Evolutionary conservation across 2,797 vertebrate species (phyloP), one percentile per base, ranked within the genome.

Genomic region (Gambelia wislizenii): DNA sequence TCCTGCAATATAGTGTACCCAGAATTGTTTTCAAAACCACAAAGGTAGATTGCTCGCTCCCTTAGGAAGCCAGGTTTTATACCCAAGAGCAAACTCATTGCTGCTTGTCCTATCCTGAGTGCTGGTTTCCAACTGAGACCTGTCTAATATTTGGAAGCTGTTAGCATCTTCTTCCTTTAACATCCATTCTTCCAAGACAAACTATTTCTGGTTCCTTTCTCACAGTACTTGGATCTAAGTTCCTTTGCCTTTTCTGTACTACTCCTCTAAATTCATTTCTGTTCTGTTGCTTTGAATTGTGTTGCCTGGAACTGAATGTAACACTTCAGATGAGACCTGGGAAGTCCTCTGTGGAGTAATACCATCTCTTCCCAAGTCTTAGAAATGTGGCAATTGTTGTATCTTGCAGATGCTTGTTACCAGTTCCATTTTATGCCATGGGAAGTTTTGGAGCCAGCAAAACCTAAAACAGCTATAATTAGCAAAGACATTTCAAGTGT

Each of bases 401-500:
- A 83, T 87, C 93, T 92, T 92, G 93, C 94, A 95, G 94, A 93
- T 95, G 92, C 93, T 94, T 87, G 86, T 94, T 93, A 94, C 91
- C 90, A 88, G 94, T 92, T 93, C 92, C 69, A 92, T 91, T 92
- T 94, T 93, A 89, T 95, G 94, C 92, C 93, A 94, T 83, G 49
- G 92, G 92, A 92, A 92, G 80, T 76, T 91, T 94, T 86, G 76
- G 91, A 90, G 94, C 84, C 84, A 91, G 94, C 92, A 94, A 92
- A 94, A 95, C 92, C 93, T 92, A 92, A 94, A 93, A 91, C 90
- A 92, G 89, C 95, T 92, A 90, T 94, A 94, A 94, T 92, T 94
- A 94, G 94, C 92, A 94, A 93, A 94, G 94, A 91, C 94, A 86
- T 94, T 95, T 95, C 93, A 93, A 95, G 93, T 94, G 88, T 89